Base-by-base conservation (phyloP, 2,113 vertebrate genomes). In the Peromyscus polionotus region DNA sequence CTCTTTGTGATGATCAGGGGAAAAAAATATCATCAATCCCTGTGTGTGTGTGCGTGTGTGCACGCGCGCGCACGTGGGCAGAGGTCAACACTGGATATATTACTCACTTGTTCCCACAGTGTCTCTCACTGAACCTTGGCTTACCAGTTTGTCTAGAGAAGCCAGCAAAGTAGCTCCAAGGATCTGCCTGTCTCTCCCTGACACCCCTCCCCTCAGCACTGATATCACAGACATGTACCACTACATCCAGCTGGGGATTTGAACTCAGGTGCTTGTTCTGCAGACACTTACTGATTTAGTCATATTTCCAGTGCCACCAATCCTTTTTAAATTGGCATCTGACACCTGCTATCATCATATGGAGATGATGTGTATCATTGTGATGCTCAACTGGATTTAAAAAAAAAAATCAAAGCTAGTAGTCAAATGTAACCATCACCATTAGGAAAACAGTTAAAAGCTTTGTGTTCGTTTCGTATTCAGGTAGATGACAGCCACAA, bases 401-500 rank as follows among this genome's bases (percentile, higher is more conserved):
- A 77, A 24, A 36, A 36, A 85, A 93, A 88, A 81, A 39, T 90
- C 45, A 93, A 97, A 96, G 31, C 26, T 79, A 96, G 94, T 81
- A 17, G 70, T 79, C 22, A 59, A 80, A 42, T 88, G 48, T 28
- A 67, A 39, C 9, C 45, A 61, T 31, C 16, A 86, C 39, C 45
- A 79, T n/a, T 54, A 76, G 36, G 12, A 75, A 28, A 84, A 81
- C 57, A 54, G 36, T 59, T 89, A 33, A 75, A 7, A 95, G 76
- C 31, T 83, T 88, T 93, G 6, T 36, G 79, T 54, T 70, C 0
- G 33, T 12, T 0, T 85, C 84, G 12, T 14, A 33, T 67, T 89
- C 12, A 76, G 42, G 19, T 22, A 73, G 17, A 51, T 26, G 3
- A n/a, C 1, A 1, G 92, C 98, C 98, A 98, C 98, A 97, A 98